Evolutionary conservation across 2,113 vertebrate genomes (phyloP), one percentile per base, ranked within the genome.

Genomic region (Scomber japonicus): DNA sequence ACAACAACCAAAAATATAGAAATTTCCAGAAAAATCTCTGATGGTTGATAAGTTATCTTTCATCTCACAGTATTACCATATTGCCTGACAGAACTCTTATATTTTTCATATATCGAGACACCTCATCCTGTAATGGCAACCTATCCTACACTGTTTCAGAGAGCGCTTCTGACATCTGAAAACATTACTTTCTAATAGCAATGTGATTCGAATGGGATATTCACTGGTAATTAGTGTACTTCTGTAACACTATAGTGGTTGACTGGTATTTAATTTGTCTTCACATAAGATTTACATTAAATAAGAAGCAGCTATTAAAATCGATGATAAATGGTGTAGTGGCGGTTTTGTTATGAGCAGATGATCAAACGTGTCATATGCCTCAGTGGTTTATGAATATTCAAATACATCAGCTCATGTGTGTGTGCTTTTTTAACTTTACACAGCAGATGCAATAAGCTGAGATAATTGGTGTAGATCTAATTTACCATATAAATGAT

Each of bases 331-430:
- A 93, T 89, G 84, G 84, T 69, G 69, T 61, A 51, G 81, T 87
- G 80, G 80, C 65, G 71, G 76, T 89, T 92, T 89, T 80, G 85
- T 88, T 88, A 90, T 85, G 85, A 92, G 88, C 88, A 90, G 90
- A 91, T 93, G 88, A 93, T 94, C 90, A 92, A 90, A 91, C 53
- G 78, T 91, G 92, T 94, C 91, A 87, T 69, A 90, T 79, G 92
- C 91, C 68, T 88, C 90, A 88, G 85, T 87, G 89, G 84, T 89
- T 92, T 86, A 84, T 92, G 88, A 90, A 92, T 92, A 91, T 93
- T 90, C 85, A 90, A 79, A 78, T 94, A 80, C 89, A 83, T 86
- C 86, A 71, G 73, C 72, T 84, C 55, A 13, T 71, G 76, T 85
- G 75, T 64, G 62, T 27, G 4, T 46, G 13, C 56, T 63, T 71